Evolutionary conservation across 2,113 vertebrate genomes (phyloP).

Genomic region (Suricata suricatta): DNA sequence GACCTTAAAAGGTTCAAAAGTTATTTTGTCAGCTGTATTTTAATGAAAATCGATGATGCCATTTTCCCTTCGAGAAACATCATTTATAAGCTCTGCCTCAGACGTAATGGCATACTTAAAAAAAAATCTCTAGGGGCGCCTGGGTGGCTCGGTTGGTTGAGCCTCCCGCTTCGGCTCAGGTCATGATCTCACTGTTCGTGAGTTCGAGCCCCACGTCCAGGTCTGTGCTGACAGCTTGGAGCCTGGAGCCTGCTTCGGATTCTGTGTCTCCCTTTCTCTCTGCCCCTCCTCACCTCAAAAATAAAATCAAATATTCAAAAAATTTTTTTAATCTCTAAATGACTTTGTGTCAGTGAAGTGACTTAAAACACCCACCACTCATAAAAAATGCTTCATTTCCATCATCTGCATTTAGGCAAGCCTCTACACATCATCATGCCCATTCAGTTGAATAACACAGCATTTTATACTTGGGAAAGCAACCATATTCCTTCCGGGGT

Average conservation of each 20-base stretch:
- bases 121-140: background rate
- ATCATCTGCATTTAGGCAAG: constrained; percentile 42
- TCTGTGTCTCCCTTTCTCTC: no score
- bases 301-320: no score
- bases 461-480: constrained; percentile 9
- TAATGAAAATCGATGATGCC: constrained; percentile 59
- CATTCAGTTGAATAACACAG: constrained; percentile 15
- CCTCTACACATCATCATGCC: constrained; percentile 38
- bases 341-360: constrained; percentile 34
- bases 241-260: no score
- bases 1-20: constrained; percentile 44
- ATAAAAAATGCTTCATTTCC: constrained; percentile 29
- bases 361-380: constrained; percentile 13
- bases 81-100: constrained; percentile 47
- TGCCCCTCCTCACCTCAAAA: no score
- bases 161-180: no score
- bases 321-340: background rate
- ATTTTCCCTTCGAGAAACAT: constrained; percentile 58
- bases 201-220: no score
- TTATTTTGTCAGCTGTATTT: constrained; percentile 53
- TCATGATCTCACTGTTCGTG: no score
- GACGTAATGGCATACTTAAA: background rate
- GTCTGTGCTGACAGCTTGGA: no score
- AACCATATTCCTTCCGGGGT: background rate
- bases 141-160: no score